Percentiles rank a stretch among this genome's conserved stretches.
Conservation (phyloP, 2,113 vertebrate genomes). For the Pangasianodon hypophthalmus region DNA sequence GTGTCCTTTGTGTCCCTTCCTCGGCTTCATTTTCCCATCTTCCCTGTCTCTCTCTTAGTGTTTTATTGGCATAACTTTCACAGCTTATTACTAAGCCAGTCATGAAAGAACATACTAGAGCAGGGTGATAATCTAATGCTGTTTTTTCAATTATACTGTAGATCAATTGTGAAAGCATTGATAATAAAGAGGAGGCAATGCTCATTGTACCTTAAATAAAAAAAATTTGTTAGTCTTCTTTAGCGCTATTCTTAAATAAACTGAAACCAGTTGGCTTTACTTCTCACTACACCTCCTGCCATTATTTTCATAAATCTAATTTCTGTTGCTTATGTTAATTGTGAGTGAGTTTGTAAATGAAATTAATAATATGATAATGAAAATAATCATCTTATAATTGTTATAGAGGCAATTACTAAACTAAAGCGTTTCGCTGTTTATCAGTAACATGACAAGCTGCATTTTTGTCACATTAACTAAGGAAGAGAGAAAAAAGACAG, state of each 20-base stretch:
- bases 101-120: background rate
- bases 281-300: background rate
- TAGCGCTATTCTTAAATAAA: background rate
- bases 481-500: background rate
- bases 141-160: background rate
- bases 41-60: background rate
- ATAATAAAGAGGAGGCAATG: background rate
- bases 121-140: background rate
- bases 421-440: background rate
- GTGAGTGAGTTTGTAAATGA: background rate
- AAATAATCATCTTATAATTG: background rate
- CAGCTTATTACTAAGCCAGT: background rate
- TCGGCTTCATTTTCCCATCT: background rate
- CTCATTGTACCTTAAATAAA: background rate
- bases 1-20: background rate
- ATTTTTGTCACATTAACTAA: background rate
- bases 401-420: background rate
- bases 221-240: background rate
- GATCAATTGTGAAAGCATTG: background rate
- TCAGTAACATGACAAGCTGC: background rate
- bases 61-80: conserved; percentile 8
- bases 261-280: background rate
- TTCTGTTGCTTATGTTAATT: background rate
- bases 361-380: background rate
- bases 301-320: background rate